Conservation (phyloP, 2,113 vertebrate species). For the Indicator indicator region DNA sequence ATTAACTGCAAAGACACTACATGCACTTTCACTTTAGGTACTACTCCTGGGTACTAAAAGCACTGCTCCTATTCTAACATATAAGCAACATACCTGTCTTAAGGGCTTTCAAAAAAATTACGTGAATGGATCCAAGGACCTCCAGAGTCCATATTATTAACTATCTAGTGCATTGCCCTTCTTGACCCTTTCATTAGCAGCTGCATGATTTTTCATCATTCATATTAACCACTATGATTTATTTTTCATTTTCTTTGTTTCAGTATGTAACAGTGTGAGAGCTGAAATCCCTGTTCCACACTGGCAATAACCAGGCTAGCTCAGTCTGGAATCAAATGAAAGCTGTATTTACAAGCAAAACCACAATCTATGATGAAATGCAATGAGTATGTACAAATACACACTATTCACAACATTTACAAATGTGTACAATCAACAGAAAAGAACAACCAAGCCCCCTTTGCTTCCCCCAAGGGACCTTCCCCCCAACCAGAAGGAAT, state of each 20-base stretch:
- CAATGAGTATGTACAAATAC: too few species aligned
- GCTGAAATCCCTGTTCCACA: too few species aligned
- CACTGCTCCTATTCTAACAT: neutral
- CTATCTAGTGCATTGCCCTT: neutral
- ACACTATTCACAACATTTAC: too few species aligned
- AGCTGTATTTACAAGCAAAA: too few species aligned
- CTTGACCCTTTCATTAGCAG: neutral
- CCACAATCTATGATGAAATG: too few species aligned
- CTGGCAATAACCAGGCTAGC: too few species aligned
- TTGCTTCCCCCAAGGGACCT: too few species aligned
- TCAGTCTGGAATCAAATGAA: too few species aligned
- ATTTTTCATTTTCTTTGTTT: neutral
- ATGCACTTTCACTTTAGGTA: neutral
- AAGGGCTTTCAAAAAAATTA: neutral
- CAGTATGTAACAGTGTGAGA: neutral
- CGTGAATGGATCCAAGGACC: neutral
- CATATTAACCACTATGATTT: neutral
- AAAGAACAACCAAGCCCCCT: too few species aligned
- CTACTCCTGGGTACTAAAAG: neutral
- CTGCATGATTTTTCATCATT: neutral
- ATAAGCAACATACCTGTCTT: neutral
- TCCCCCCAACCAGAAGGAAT: too few species aligned
- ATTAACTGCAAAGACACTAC: neutral
- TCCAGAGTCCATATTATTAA: neutral
- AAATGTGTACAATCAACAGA: too few species aligned